Conservation (phyloP, 2,888 invertebrate species). For the Andrena minutula region DNA sequence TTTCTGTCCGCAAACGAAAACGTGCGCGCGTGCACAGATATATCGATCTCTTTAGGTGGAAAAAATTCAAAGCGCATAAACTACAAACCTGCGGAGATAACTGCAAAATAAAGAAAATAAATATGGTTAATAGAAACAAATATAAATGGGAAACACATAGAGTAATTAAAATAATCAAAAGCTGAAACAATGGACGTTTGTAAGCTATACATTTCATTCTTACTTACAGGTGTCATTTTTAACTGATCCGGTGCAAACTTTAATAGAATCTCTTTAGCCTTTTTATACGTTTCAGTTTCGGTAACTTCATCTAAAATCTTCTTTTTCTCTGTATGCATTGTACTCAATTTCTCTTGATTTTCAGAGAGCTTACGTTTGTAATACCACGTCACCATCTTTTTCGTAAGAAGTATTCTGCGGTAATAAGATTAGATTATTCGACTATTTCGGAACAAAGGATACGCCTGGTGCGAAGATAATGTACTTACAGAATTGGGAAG, state of each 20-base stretch:
- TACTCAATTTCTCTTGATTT: constrained; percentile 90
- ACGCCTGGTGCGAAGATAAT: neutral
- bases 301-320: constrained; percentile 97
- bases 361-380: constrained; percentile 93
- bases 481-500: constrained; percentile 93
- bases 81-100: constrained; percentile 79
- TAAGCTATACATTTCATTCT: neutral
- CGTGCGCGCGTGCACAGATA: constrained; percentile 2
- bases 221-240: constrained; percentile 80
- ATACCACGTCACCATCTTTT: constrained; percentile 94
- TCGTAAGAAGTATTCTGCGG: constrained; percentile 91
- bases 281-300: constrained; percentile 99
- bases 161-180: constrained; percentile 18
- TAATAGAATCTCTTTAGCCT: constrained; percentile 94
- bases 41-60: neutral
- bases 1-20: constrained; percentile 12
- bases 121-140: constrained; percentile 37
- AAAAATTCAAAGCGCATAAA: constrained; percentile 14
- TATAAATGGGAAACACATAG: constrained; percentile 23
- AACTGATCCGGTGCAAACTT: constrained; percentile 91
- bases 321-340: constrained; percentile 93
- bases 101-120: constrained; percentile 73
- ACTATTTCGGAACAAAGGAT: neutral
- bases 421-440: constrained; percentile 66
- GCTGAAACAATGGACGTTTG: constrained; percentile 2